Conservation (phyloP, 2,113 vertebrate species). For the Cercopithecus mona region DNA sequence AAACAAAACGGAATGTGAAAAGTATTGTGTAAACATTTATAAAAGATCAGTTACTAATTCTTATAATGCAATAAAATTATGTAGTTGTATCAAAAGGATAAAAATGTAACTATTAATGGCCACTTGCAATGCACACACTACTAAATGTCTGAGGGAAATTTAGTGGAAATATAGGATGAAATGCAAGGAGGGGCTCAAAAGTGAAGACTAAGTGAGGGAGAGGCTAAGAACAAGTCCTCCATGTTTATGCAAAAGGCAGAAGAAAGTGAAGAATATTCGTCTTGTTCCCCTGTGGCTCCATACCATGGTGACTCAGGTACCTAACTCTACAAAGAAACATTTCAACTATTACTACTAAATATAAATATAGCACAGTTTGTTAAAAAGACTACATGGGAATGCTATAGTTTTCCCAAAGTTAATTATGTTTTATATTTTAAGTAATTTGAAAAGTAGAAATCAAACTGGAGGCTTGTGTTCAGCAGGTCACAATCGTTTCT, state of each 20-base stretch:
- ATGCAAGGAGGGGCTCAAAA: neutral
- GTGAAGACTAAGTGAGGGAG: neutral
- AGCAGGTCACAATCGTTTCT: neutral
- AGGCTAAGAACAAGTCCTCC: neutral
- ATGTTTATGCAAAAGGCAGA: neutral
- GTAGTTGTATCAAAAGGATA: neutral
- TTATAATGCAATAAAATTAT: neutral
- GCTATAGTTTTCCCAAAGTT: neutral
- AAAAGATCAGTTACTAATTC: neutral
- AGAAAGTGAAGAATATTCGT: neutral
- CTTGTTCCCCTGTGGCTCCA: neutral
- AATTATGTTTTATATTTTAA: neutral
- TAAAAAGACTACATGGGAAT: neutral
- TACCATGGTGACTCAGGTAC: neutral
- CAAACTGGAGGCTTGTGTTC: neutral
- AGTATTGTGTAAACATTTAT: neutral
- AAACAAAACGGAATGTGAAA: neutral
- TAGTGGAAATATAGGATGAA: neutral
- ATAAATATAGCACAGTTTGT: neutral
- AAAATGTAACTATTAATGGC: neutral
- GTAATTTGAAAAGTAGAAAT: constrained; percentile 17
- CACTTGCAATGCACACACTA: neutral
- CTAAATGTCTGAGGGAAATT: neutral
- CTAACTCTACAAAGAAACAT: neutral
- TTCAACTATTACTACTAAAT: neutral